Base-by-base conservation (phyloP, 2,888 invertebrate genomes). In the Oscheius sp. region DNA sequence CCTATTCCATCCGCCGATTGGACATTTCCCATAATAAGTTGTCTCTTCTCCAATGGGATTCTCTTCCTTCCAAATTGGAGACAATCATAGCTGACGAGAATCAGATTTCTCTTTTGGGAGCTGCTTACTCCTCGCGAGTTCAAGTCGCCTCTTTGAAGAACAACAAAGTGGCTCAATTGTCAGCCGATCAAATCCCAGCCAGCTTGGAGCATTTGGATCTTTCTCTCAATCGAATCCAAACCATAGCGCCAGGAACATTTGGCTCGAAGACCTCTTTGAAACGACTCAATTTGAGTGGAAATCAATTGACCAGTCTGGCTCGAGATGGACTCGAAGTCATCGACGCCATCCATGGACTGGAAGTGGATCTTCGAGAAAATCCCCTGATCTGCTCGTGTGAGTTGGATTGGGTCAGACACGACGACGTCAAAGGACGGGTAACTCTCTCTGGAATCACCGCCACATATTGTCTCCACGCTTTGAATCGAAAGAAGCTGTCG, bases 361-460 rank as follows among this genome's bases (percentile, higher is more conserved):
- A 70, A 20, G 65, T 80, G 17, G 58, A 64, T 8, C 55, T 80
- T 5, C 25, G 92, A 55, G 92, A 92, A 76, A 94, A 94, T 88
- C 93, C 93, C 67, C 91, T 93, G 86, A 91, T 92, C 84, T 94
- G 94, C 88, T 93, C 93, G 88, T 94, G 93, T 87, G 92, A 92
- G 72, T 93, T 94, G 93, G 93, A 93, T 87, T 94, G 93, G 94
- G 92, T 88, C 91, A 93, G 90, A 92, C 48, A 91, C 86, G 90
- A 50, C 12, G 37, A 37, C 15, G 42, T 45, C n/a, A 67, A 23
- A 34, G 3, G 50, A 8, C 58, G 70, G 93, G 63, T 93, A 8
- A 91, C 91, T 85, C 90, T 94, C 79, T 92, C 92, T 89, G 93
- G 93, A 88, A 89, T 93, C 84, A 92, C 92, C 80, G 91, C 92